A percentile compares a stretch with the other conserved stretches of the same genome.
Evolutionary conservation across 1,140 invertebrate species (phyloP).

Genomic region (Holotrichia oblita): DNA sequence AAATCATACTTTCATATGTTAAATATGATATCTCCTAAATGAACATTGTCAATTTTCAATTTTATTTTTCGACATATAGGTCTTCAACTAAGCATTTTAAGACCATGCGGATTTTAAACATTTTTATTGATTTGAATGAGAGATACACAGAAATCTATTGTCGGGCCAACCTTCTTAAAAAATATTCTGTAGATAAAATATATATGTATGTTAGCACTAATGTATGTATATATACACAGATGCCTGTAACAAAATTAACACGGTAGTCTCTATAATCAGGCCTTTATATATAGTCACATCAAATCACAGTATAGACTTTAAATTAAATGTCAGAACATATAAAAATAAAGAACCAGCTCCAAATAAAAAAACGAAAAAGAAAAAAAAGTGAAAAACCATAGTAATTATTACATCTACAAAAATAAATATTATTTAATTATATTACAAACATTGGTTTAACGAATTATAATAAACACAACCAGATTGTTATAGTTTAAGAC

Average conservation of each 20-base stretch:
- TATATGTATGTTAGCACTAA: too few species aligned
- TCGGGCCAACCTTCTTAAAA: too few species aligned
- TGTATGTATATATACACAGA: too few species aligned
- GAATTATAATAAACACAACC: constrained; percentile 26
- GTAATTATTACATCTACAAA: constrained; percentile 3
- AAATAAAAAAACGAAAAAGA: constrained; percentile 3
- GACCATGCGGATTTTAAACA: too few species aligned
- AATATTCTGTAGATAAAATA: too few species aligned
- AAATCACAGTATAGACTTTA: constrained; percentile 23
- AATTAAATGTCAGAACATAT: neutral
- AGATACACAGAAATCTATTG: too few species aligned
- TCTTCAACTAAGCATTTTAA: too few species aligned
- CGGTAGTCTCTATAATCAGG: neutral
- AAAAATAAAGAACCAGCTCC: neutral
- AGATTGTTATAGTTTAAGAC: neutral
- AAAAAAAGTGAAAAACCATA: neutral
- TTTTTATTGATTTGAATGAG: too few species aligned
- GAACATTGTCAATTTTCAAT: too few species aligned
- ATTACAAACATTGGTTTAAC: neutral
- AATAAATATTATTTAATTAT: neutral
- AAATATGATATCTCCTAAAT: too few species aligned
- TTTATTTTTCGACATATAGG: too few species aligned
- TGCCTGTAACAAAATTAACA: constrained; percentile 25
- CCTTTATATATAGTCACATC: constrained; percentile 9
- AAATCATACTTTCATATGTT: too few species aligned